Conservation (phyloP, 2,888 invertebrate genomes). For the Schizotus pectinicornis region DNA sequence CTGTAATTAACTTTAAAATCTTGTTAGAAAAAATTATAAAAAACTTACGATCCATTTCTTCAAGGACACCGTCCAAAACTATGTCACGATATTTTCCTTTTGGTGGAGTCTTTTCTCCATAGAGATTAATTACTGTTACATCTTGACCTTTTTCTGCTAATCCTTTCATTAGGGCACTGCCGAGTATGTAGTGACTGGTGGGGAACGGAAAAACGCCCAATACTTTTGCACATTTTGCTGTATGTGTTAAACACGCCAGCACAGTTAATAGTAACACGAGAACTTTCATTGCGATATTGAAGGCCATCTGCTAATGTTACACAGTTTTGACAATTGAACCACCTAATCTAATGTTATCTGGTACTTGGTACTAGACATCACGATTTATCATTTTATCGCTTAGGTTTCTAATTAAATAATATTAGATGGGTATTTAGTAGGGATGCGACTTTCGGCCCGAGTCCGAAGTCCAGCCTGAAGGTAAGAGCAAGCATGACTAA, state of each 20-base stretch:
- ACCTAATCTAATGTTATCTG: too few species aligned
- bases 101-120: slow-evolving; percentile 32
- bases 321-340: too few species aligned
- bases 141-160: slow-evolving; percentile 52
- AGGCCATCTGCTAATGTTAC: too few species aligned
- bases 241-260: neutral
- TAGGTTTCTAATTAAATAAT: too few species aligned
- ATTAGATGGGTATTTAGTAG: too few species aligned
- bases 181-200: slow-evolving; percentile 37
- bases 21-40: neutral
- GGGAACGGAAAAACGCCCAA: slow-evolving; percentile 39
- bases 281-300: neutral
- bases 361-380: too few species aligned
- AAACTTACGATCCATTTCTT: slow-evolving; percentile 11
- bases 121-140: slow-evolving; percentile 37
- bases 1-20: too few species aligned
- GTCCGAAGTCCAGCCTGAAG: too few species aligned
- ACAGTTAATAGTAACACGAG: neutral
- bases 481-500: too few species aligned
- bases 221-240: slow-evolving; percentile 32
- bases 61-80: slow-evolving; percentile 7
- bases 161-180: slow-evolving; percentile 33
- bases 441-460: too few species aligned
- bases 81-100: slow-evolving; percentile 32
- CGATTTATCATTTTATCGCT: too few species aligned